These are phyloP conservation scores for Nemopilema nomurai DNA, from an alignment of 30 jellyfish, hydroid and myxozoan species.

Conservation along the genomic window DNA sequence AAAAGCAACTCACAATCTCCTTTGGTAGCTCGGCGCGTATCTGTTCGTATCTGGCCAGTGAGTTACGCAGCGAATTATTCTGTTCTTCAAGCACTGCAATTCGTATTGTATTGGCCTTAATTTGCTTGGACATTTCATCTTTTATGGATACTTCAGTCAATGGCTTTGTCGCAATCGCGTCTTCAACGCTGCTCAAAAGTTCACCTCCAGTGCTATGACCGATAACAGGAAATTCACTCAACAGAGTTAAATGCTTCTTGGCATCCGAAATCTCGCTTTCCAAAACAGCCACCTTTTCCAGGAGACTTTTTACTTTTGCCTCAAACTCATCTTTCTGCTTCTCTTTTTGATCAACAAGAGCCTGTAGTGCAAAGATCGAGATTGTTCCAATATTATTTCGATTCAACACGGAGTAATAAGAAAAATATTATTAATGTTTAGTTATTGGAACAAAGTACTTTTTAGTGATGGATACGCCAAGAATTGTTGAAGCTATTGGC, in stretches of 20 bases:
- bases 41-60: conserved; percentile 49
- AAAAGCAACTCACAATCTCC: conserved; percentile 49
- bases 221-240: conserved; percentile 77
- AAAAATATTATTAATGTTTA: too few relatives aligned
- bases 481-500: too few relatives aligned
- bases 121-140: conserved; percentile 61
- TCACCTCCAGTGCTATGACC: conserved; percentile 25
- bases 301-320: conserved; percentile 17
- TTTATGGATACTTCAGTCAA: conserved; percentile 3
- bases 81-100: conserved; percentile 71
- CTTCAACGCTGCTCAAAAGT: not conserved
- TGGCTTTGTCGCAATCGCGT: not conserved
- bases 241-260: conserved; percentile 21
- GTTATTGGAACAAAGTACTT: too few relatives aligned
- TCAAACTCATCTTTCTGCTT: conserved; percentile 29
- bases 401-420: too few relatives aligned
- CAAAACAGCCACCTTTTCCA: conserved; percentile 24
- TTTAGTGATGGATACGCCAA: too few relatives aligned
- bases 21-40: conserved; percentile 7
- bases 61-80: conserved; percentile 44
- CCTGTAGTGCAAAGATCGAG: not conserved
- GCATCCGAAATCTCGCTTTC: conserved; percentile 24
- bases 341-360: conserved; percentile 10
- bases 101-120: conserved; percentile 67
- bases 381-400: too few relatives aligned